A percentile compares a stretch with the other conserved stretches of the same genome.
Evolutionary conservation across 2,888 invertebrate genomes (phyloP).

Genomic region (Acleris emargana): DNA sequence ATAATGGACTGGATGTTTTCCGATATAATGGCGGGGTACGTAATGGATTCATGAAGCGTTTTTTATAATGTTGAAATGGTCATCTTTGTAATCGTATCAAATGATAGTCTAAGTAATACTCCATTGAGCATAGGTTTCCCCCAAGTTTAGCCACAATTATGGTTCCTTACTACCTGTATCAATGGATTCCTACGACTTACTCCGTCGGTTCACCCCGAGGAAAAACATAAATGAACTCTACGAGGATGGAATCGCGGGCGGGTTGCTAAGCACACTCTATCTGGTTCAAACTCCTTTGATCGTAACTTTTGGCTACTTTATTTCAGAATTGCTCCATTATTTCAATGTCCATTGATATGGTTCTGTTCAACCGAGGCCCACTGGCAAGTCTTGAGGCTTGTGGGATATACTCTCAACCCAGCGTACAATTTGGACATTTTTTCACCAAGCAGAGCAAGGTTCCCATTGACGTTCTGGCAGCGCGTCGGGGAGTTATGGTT

Average conservation of each 20-base stretch:
- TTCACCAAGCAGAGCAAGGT: conserved; percentile 42
- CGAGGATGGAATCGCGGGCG: background rate
- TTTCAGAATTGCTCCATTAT: conserved; percentile 60
- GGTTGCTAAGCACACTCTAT: too few relatives aligned
- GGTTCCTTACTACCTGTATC: too few relatives aligned
- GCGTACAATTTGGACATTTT: conserved; percentile 61
- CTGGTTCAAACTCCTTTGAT: too few relatives aligned
- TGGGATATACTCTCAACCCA: conserved; percentile 64
- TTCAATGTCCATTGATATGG: conserved; percentile 66
- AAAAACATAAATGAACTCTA: too few relatives aligned
- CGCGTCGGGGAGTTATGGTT: conserved; percentile 51
- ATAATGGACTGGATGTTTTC: conserved; percentile 65
- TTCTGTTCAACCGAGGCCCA: conserved; percentile 61
- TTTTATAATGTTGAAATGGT: too few relatives aligned
- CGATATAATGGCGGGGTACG: conserved; percentile 55
- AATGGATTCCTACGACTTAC: too few relatives aligned
- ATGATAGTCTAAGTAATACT: too few relatives aligned
- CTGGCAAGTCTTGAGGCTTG: conserved; percentile 55
- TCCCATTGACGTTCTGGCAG: conserved; percentile 54
- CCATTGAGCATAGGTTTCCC: too few relatives aligned
- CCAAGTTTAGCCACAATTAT: too few relatives aligned
- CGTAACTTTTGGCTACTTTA: background rate
- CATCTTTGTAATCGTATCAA: too few relatives aligned
- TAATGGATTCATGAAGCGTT: background rate
- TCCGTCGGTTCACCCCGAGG: too few relatives aligned